Conservation (phyloP, 2,888 invertebrate species). For the Dicranocentrus wangi region DNA sequence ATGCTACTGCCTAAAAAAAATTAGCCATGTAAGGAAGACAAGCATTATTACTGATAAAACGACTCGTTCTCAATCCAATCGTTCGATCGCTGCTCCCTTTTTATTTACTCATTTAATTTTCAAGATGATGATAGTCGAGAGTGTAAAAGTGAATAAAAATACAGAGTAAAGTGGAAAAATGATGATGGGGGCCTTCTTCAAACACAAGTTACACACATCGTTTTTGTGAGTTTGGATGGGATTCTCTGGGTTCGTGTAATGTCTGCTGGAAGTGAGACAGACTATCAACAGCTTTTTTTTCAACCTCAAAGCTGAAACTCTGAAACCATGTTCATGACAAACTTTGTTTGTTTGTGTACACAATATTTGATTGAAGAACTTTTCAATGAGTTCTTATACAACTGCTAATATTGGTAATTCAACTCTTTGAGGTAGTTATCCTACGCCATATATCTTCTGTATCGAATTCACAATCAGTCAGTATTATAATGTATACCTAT, state of each 20-base stretch:
- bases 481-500: not conserved
- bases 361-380: constrained; percentile 29
- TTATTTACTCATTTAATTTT: constrained; percentile 4
- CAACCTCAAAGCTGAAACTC: not conserved
- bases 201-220: not conserved
- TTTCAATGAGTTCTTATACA: constrained; percentile 17
- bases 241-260: not conserved
- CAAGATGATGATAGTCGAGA: not conserved
- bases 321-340: constrained; percentile 17
- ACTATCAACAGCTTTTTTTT: constrained; percentile 26
- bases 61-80: constrained; percentile 8
- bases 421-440: not conserved
- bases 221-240: not conserved
- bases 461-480: not conserved
- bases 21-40: not conserved
- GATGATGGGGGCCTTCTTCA: not conserved
- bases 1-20: not conserved
- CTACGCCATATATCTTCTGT: not conserved
- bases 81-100: not conserved
- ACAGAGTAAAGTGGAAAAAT: constrained; percentile 14
- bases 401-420: not conserved
- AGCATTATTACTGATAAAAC: not conserved
- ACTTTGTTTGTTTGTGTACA: constrained; percentile 16
- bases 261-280: constrained; percentile 2
- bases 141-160: constrained; percentile 7